phyloP scores from a whole-genome alignment of 2,888 invertebrate genomes.

The Andrena haemorrhoa region DNA sequence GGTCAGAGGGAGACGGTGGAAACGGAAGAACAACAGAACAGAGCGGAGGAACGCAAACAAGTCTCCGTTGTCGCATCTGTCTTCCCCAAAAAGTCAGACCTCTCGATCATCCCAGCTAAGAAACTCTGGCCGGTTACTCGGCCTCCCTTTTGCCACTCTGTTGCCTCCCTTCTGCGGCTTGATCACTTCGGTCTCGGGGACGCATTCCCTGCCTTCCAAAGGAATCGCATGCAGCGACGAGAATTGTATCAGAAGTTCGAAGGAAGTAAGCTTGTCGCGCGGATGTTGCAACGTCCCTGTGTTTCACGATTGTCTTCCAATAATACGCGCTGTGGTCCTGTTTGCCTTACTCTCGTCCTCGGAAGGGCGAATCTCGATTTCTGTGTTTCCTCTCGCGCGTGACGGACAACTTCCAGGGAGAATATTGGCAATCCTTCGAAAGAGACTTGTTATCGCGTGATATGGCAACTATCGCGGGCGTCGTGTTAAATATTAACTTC shows the following conservation, averaged over 20 bases:
- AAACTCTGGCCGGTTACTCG: slow-evolving; percentile 13
- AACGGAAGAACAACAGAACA: slow-evolving; percentile 56
- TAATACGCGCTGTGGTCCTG: slow-evolving; percentile 33
- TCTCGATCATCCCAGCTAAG: slow-evolving; percentile 60
- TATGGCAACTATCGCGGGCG: background rate
- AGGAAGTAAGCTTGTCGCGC: slow-evolving; percentile 16
- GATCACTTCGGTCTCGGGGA: background rate
- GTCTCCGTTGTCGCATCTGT: slow-evolving; percentile 57
- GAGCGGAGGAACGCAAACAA: slow-evolving; percentile 39
- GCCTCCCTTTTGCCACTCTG: background rate
- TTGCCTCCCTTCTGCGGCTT: background rate
- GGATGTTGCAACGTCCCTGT: slow-evolving; percentile 4
- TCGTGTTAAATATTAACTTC: no score
- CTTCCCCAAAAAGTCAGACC: slow-evolving; percentile 57
- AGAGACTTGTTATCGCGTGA: background rate
- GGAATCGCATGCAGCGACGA: slow-evolving; percentile 5
- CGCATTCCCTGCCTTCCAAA: background rate
- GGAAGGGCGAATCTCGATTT: background rate
- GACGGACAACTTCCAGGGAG: slow-evolving; percentile 5
- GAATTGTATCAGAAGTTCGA: slow-evolving; percentile 18
- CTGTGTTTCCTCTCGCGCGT: slow-evolving; percentile 14
- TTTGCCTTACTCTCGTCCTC: slow-evolving; percentile 47
- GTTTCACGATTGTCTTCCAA: slow-evolving; percentile 26
- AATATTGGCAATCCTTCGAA: background rate
- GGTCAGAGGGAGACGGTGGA: slow-evolving; percentile 22